A percentile compares a stretch with the other conserved stretches of the same genome.
These are phyloP conservation scores for Conus ventricosus DNA, from an alignment of 1,140 invertebrate species.

Conservation along the genomic window DNA sequence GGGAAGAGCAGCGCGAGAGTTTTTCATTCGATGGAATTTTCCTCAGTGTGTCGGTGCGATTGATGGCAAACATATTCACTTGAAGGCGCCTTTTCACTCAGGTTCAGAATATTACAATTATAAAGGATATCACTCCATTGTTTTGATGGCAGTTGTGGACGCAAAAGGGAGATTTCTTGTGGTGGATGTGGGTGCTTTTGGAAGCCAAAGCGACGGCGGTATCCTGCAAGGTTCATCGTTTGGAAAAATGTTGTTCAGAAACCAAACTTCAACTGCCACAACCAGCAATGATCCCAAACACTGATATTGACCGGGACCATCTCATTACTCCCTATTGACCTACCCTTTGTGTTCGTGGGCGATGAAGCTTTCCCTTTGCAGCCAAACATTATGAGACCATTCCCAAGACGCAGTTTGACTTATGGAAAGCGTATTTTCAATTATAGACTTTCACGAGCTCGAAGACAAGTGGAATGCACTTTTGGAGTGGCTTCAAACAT, in stretches of 20 bases:
- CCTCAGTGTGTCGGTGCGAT: conserved; percentile 70
- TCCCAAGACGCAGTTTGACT: not conserved
- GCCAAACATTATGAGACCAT: not conserved
- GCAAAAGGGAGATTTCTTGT: conserved; percentile 68
- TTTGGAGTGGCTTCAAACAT: too few relatives aligned
- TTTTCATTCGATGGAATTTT: conserved; percentile 67
- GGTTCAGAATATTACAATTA: conserved; percentile 70
- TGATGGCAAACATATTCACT: conserved; percentile 73
- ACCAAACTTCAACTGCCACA: not conserved
- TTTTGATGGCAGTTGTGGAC: conserved; percentile 68
- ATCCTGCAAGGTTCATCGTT: not conserved
- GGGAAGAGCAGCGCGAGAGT: conserved; percentile 17
- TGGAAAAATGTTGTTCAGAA: not conserved
- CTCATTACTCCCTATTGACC: too few relatives aligned
- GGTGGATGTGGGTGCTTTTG: conserved; percentile 65
- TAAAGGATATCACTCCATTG: conserved; percentile 64
- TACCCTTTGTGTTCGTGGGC: not conserved
- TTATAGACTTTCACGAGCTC: not conserved
- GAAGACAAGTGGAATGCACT: too few relatives aligned
- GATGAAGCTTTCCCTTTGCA: conserved; percentile 16
- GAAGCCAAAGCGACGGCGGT: not conserved
- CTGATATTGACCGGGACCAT: too few relatives aligned
- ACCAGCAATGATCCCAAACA: not conserved
- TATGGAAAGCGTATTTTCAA: conserved; percentile 7
- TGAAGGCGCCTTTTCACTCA: conserved; percentile 61